Evolutionary conservation across 2,888 invertebrate species (phyloP), one percentile per base, ranked within the genome.

Genomic region (Caenorhabditis sp.): DNA sequence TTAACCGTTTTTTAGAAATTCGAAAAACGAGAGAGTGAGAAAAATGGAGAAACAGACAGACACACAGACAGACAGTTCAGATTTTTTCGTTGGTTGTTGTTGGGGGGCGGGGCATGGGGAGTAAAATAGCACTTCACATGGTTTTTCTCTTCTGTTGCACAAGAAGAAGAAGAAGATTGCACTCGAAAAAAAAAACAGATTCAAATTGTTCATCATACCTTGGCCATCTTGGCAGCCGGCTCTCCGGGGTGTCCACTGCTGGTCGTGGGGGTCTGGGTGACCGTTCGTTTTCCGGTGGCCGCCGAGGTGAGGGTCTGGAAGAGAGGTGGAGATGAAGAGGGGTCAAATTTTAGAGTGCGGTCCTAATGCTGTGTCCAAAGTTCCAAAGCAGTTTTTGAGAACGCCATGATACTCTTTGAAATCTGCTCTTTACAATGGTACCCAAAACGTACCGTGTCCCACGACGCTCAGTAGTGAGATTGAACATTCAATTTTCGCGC

Each of bases 201-300:
- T n/a, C 35, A 38, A 19, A 44, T 19, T 4, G 3, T 6, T 12
- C 26, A 14, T 10, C 26, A 31, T 76, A 81, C 81, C 75, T 63
- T 61, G 19, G 69, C 26, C 61, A 81, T 68, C 35, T 81, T 81
- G 6, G 75, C 70, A 5, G 70, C 12, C 8, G 81, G 81, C 44
- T 81, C 81, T 47, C 81, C 80, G 10, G 66, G 4, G 14, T 59
- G 58, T n/a, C n/a, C n/a, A n/a, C n/a, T n/a, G 12, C 26, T 26
- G 31, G n/a, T 19, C 7, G 8, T 16, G 4, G 47, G 12, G 7
- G 66, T 19, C 10, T 38, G 38, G 8, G 75, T 19, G 3, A 75
- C 75, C 3, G 51, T 35, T 75, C 75, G 63, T 38, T 81, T 81
- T 54, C 58, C 75, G 6, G 81, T 69, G 8, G 70, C 56, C n/a